Base-by-base conservation (phyloP, 37 sponge, comb jelly and placozoan genomes). In the Theonella swinhoei region DNA sequence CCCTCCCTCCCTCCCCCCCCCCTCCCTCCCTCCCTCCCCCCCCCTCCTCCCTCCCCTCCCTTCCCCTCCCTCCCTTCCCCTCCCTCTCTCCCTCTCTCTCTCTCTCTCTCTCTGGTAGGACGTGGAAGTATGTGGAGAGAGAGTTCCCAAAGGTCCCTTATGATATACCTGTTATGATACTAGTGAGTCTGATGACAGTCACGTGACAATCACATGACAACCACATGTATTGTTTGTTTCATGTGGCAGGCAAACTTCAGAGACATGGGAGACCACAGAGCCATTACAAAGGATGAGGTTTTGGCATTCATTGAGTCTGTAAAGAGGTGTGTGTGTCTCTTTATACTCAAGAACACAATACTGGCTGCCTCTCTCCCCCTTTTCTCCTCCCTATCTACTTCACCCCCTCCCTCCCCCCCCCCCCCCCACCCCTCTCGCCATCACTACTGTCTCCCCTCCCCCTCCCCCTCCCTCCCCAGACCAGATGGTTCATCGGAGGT, bases 101-200 rank as follows among this genome's bases (percentile, higher is more conserved):
- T n/a, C n/a, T n/a, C n/a, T n/a, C n/a, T n/a, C n/a, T n/a, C n/a
- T n/a, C n/a, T n/a, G n/a, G n/a, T 47, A 97, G 98, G 98, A 97
- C 98, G 5, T 97, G 93, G 92, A 72, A 87, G 74, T 97, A 97
- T 59, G 73, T 97, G 43, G 91, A 94, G 78, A 65, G 85, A 20
- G 93, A 97, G 71, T 42, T 97, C 3, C 85, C 83, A 0, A 64
- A 78, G 63, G 88, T 97, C 29, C 98, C 98, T 7, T 58, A 80
- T 24, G 88, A 97, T 77, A 85, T 97, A 14, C 98, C 98, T 2
- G 74, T 97, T 69, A 85, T 97, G 4, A 75, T 97, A 0, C 62
- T 97, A 85, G 98, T 97, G 67, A 77, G 92, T 66, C 28, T 34
- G 2, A 42, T 63, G 31, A 20, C 37, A 33, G 22, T 70, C 71